These are phyloP conservation scores for Orthosia gracilis DNA, from an alignment of 2,888 invertebrate species.

Conservation along the genomic window DNA sequence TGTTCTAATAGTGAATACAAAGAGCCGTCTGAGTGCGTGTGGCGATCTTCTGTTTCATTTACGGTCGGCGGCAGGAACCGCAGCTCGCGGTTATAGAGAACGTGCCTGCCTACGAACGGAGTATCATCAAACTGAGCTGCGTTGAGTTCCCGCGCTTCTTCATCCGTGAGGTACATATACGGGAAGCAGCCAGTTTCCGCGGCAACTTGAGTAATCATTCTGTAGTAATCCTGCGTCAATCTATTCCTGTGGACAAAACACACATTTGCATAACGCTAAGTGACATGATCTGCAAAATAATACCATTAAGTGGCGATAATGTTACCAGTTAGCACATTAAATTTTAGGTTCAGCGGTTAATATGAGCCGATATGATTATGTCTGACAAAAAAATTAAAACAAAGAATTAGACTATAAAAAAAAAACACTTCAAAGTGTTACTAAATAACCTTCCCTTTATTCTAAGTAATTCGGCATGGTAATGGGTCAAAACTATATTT, in stretches of 20 bases:
- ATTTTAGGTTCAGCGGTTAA: too few relatives aligned
- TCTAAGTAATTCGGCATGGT: too few relatives aligned
- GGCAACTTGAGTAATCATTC: slow-evolving; percentile 10
- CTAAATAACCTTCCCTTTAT: too few relatives aligned
- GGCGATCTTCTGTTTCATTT: not conserved
- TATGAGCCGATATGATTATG: too few relatives aligned
- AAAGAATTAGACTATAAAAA: too few relatives aligned
- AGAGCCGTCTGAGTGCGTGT: not conserved
- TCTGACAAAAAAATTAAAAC: too few relatives aligned
- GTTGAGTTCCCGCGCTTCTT: not conserved
- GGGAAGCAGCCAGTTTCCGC: slow-evolving; percentile 6
- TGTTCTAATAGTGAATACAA: not conserved
- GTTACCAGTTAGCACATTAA: not conserved
- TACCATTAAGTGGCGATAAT: not conserved
- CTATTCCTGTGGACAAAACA: slow-evolving; percentile 54
- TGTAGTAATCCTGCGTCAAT: slow-evolving; percentile 14
- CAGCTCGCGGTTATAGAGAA: not conserved
- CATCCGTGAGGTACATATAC: not conserved
- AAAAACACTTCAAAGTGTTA: too few relatives aligned
- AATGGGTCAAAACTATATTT: too few relatives aligned
- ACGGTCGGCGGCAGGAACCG: not conserved
- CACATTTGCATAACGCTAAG: slow-evolving; percentile 6
- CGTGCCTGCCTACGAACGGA: not conserved
- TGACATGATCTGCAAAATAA: not conserved
- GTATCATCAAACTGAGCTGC: not conserved